phyloP scores from a whole-genome alignment of 2,113 vertebrate genomes.

The Colius striatus region DNA sequence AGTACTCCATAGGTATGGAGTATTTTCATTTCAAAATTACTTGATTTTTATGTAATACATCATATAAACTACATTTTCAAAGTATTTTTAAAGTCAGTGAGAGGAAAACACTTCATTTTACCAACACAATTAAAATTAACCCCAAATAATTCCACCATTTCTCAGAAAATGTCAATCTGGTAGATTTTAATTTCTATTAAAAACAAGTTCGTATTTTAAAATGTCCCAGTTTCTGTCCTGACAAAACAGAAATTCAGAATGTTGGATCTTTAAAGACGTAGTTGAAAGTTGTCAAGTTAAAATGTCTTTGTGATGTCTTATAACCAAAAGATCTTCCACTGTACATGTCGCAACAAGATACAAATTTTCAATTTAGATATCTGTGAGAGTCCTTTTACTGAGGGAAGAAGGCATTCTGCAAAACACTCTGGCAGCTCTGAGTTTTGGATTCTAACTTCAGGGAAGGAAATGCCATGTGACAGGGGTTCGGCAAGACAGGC shows the following conservation, averaged over 20 bases:
- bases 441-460: not conserved
- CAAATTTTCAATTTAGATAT: not conserved
- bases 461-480: accelerated
- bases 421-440: not conserved
- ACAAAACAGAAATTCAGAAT: not conserved
- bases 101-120: not conserved
- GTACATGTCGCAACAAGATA: not conserved
- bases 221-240: not conserved
- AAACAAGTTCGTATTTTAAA: not conserved
- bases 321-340: not conserved
- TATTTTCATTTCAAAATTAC: not conserved
- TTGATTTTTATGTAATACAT: not conserved
- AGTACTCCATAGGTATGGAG: not conserved
- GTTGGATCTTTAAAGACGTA: not conserved
- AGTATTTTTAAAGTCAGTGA: not conserved
- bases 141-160: not conserved
- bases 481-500: not conserved
- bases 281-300: not conserved
- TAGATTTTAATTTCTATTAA: not conserved
- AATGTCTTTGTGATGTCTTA: not conserved
- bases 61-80: not conserved
- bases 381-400: not conserved
- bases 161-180: not conserved
- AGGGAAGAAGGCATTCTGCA: not conserved
- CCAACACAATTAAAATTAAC: not conserved